Evolutionary conservation across 1,140 invertebrate species (phyloP), one percentile per base, ranked within the genome.

Genomic region (Calycopis cecrops): DNA sequence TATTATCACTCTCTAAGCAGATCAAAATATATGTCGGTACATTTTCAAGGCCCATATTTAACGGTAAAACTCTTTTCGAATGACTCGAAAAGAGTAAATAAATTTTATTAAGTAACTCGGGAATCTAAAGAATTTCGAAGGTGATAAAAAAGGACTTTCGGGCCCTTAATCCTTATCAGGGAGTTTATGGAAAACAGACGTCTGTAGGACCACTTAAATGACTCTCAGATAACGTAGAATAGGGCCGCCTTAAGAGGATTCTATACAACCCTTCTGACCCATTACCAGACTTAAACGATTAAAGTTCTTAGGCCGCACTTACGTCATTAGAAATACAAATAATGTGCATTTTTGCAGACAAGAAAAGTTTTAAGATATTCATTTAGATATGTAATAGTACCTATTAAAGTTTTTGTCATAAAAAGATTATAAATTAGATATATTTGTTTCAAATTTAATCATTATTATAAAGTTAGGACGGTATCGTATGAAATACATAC

Each of bases 111-210:
- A 61, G 59, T 59, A 65, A 55, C 63, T 40, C 11, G 65, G 67
- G 65, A 63, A 67, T 71, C 48, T 63, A 47, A 58, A 65, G 67
- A 71, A 72, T 66, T 62, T 66, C 49, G 62, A 60, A 63, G 40
- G 40, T 44, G 40, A 44, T 44, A 44, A 44, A 60, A 67, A 53
- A 52, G 52, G 35, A 53, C 55, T 44, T 44, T 16, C 14, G 40
- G 40, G 50, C 63, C 65, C 65, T 68, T 73, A 63, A 68, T 67
- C 68, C 67, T 73, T 77, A 75, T 77, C 72, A 69, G 62, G 53
- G 61, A 66, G 57, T 71, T 69, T 75, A 75, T 77, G 68, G 70
- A 65, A 68, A 75, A 63, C 62, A 76, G 71, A 62, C 63, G 62
- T 68, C 60, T 61, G 57, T 69, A 57, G 60, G 57, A 59, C 70